Conservation (phyloP, 2,888 invertebrate species). For the Mycalesis mineus region DNA sequence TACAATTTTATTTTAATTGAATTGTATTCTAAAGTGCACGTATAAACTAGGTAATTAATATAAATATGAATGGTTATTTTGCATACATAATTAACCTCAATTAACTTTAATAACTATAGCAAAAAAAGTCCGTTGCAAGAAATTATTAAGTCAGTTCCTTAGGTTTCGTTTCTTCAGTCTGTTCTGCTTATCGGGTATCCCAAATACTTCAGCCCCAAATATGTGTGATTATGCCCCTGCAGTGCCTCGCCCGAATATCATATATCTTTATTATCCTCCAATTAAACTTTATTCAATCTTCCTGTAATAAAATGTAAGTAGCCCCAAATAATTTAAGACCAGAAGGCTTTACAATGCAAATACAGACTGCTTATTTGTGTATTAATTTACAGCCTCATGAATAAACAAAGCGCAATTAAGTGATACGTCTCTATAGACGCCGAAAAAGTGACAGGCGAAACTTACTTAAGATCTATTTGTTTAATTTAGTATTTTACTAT, state of each 20-base stretch:
- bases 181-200: neutral
- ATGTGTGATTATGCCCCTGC: neutral
- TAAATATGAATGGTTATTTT: no score
- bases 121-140: no score
- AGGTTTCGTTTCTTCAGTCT: no score
- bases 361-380: slow-evolving; percentile 1
- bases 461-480: no score
- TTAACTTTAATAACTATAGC: no score
- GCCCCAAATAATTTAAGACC: neutral
- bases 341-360: slow-evolving; percentile 1
- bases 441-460: no score
- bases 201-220: neutral
- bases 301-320: slow-evolving; percentile 11
- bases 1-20: no score
- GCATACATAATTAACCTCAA: no score
- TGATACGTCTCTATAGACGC: neutral
- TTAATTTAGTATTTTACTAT: no score
- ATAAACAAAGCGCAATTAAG: neutral
- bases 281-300: slow-evolving; percentile 4
- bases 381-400: neutral
- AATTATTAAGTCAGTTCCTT: no score
- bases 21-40: no score
- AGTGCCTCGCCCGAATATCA: neutral
- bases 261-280: slow-evolving; percentile 5
- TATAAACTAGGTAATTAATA: no score